phyloP scores from a whole-genome alignment of 2,113 vertebrate species.

The Myiagra hebetior region DNA sequence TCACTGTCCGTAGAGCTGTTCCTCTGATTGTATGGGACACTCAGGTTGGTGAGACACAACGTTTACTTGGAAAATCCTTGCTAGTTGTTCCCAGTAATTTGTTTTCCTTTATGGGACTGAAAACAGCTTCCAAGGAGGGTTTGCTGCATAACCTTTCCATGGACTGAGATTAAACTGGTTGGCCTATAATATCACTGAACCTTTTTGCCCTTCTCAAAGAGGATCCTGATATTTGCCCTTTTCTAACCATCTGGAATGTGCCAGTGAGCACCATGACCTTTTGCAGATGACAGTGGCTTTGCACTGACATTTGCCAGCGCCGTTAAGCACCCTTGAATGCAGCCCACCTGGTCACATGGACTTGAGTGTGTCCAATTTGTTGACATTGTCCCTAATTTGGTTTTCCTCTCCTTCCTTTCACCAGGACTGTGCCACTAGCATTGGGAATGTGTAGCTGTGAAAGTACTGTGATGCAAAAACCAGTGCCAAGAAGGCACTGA shows the following conservation, averaged over 20 bases:
- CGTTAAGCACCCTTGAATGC: background rate
- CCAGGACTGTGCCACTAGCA: background rate
- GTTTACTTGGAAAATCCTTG: background rate
- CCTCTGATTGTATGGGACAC: background rate
- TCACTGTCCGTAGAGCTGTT: background rate
- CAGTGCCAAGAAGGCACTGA: fast-evolving
- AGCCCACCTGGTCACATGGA: background rate
- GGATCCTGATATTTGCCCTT: background rate
- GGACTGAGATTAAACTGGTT: background rate
- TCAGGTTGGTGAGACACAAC: background rate
- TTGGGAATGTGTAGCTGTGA: background rate
- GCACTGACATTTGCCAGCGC: background rate
- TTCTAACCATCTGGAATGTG: background rate
- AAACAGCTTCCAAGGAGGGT: background rate
- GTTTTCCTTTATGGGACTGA: background rate
- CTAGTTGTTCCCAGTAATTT: background rate
- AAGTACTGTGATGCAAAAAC: background rate
- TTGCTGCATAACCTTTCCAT: background rate
- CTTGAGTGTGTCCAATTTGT: background rate
- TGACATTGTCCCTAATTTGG: background rate
- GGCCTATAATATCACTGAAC: background rate
- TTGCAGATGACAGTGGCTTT: background rate
- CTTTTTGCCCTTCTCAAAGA: background rate
- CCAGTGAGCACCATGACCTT: background rate
- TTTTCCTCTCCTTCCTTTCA: background rate